Evolutionary conservation across 2,113 vertebrate genomes (phyloP), one percentile per base, ranked within the genome.

Genomic region (Antigone vipio): DNA sequence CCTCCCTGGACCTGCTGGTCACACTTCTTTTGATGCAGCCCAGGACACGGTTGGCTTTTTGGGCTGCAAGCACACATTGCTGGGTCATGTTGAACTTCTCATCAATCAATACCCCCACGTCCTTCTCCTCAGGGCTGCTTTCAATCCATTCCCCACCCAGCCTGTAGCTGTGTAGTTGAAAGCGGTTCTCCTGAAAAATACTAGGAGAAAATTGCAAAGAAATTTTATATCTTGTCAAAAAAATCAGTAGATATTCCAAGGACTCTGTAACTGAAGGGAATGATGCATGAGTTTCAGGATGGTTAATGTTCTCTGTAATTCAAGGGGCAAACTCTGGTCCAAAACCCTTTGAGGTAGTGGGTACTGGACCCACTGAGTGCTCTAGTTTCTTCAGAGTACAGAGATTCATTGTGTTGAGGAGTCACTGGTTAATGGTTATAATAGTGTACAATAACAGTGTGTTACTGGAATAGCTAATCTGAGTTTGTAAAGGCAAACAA

Each of bases 381-480:
- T 76, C 40, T 68, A 27, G 23, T 75, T 94, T 75, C 69, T 84
- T 81, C 62, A 45, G 49, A 94, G 68, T 87, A 95, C 49, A 79
- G 81, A 89, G 35, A 64, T 79, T 38, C 45, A 32, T 76, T 94
- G 74, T 92, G 58, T 56, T 79, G 66, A 94, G 66, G 30, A 82
- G 64, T 73, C 73, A 81, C 58, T 75, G 22, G 87, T 96, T 89
- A 89, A 95, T 82, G 71, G 62, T 91, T 95, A 91, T 62, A 82
- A 72, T 5, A 79, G 40, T 45, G 19, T 87, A 52, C 35, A 85
- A 20, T 68, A 91, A 64, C 29, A 75, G 32, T 7, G 10, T 56
- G 52, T 78, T 85, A 85, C 69, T 85, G 87, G 35, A 87, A 85
- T 32, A 85, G 69, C 44, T 71, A 74, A 71, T 75, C 69, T 56